Evolutionary conservation across 2,888 invertebrate genomes (phyloP).

Genomic region (Liodrosophila aerea): DNA sequence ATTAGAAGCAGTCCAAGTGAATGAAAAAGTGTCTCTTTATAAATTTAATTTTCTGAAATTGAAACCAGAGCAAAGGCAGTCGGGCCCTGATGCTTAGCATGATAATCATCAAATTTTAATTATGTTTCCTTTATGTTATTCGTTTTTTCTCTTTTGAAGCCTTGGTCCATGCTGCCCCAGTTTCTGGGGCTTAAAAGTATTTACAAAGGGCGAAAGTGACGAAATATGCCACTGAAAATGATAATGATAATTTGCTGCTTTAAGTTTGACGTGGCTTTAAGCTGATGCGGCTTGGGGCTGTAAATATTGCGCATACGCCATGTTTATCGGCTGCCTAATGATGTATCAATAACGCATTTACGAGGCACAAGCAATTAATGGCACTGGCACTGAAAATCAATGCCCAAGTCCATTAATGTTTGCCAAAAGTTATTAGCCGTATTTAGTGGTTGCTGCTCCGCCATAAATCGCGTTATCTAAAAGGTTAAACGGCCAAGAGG

Average conservation of each 20-base stretch:
- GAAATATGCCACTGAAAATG: background rate
- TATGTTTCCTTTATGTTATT: conserved; percentile 32
- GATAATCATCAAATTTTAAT: conserved; percentile 57
- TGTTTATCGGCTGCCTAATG: conserved; percentile 64
- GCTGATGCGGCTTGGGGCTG: conserved; percentile 35
- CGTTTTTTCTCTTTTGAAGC: no score
- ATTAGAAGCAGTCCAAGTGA: conserved; percentile 3
- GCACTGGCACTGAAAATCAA: conserved; percentile 49
- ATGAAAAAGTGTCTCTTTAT: conserved; percentile 3
- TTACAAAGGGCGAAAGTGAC: conserved; percentile 1
- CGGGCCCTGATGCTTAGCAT: conserved; percentile 8
- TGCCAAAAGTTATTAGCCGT: conserved; percentile 45
- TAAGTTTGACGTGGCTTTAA: conserved; percentile 34
- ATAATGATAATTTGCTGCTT: background rate
- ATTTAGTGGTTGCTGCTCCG: conserved; percentile 14
- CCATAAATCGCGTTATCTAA: conserved; percentile 48
- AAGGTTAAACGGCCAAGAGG: conserved; percentile 20
- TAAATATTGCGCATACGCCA: conserved; percentile 58
- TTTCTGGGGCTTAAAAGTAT: conserved; percentile 6
- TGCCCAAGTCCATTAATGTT: conserved; percentile 43
- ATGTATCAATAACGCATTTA: conserved; percentile 70
- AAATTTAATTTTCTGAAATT: conserved; percentile 2
- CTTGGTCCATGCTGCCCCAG: background rate
- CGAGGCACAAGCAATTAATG: conserved; percentile 69
- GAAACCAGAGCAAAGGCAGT: background rate